phyloP scores from a whole-genome alignment of 2,113 vertebrate genomes.

The Morone saxatilis region DNA sequence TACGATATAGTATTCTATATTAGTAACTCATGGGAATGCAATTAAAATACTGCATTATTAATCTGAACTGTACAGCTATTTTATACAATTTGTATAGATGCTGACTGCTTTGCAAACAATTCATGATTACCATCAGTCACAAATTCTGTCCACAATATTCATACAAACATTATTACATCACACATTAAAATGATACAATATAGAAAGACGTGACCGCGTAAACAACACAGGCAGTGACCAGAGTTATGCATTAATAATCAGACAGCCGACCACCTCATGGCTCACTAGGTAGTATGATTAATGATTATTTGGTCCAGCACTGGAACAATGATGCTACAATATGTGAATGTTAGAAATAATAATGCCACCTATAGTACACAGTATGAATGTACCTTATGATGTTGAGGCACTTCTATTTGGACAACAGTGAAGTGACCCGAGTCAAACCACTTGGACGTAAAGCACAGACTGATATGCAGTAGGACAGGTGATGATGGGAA shows the following conservation, averaged over 20 bases:
- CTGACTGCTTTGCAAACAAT: constrained; percentile 39
- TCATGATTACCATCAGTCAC: constrained; percentile 37
- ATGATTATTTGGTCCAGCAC: constrained; percentile 59
- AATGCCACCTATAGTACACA: constrained; percentile 23
- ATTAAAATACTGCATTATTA: constrained; percentile 84
- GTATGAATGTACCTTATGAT: constrained; percentile 54
- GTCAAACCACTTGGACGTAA: not conserved
- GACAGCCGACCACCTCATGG: constrained; percentile 17
- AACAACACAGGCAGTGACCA: constrained; percentile 45
- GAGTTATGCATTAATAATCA: constrained; percentile 22
- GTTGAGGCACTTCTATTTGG: constrained; percentile 72
- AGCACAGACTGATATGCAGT: constrained; percentile 32
- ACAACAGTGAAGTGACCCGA: not conserved
- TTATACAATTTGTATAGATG: constrained; percentile 71
- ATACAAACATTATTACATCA: constrained; percentile 34
- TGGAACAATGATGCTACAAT: constrained; percentile 44
- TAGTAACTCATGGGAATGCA: constrained; percentile 78
- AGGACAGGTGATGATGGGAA: constrained; percentile 4
- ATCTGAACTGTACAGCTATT: constrained; percentile 78
- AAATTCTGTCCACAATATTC: constrained; percentile 40
- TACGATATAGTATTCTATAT: constrained; percentile 71
- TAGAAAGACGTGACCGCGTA: constrained; percentile 19
- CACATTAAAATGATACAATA: constrained; percentile 45
- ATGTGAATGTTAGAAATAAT: constrained; percentile 30
- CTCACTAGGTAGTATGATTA: constrained; percentile 27